These are phyloP conservation scores for Orthonychiurus folsomi DNA, from an alignment of 2,888 invertebrate genomes.

Conservation along the genomic window DNA sequence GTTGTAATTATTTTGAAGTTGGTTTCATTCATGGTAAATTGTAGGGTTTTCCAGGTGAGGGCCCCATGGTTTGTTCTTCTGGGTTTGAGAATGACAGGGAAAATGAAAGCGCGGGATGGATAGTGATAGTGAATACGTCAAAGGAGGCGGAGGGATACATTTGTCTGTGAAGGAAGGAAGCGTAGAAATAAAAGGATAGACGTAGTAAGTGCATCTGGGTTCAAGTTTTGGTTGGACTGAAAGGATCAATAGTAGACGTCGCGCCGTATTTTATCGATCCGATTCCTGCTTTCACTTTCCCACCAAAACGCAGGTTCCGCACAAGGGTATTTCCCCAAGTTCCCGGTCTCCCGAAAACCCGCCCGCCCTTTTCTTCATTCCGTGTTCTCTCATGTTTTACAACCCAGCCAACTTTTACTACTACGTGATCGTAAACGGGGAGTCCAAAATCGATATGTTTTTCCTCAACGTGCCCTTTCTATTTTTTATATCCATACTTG, in stretches of 20 bases:
- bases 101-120: too few species aligned
- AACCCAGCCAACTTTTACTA: constrained; percentile 1
- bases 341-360: neutral
- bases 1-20: too few species aligned
- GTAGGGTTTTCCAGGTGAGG: too few species aligned
- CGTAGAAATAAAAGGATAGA: constrained; percentile 12
- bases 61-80: too few species aligned
- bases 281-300: constrained; percentile 8
- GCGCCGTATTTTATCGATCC: constrained; percentile 33
- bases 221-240: constrained; percentile 13
- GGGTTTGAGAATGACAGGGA: too few species aligned
- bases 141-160: neutral
- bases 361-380: neutral
- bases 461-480: neutral
- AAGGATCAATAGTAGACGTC: constrained; percentile 34
- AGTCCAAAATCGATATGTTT: constrained; percentile 1
- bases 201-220: constrained; percentile 16
- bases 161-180: constrained; percentile 4
- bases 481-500: neutral
- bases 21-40: too few species aligned
- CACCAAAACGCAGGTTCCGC: constrained; percentile 27
- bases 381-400: neutral
- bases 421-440: neutral
- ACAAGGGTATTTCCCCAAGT: constrained; percentile 14
- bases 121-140: too few species aligned